Evolutionary conservation across 2,797 vertebrate genomes (phyloP).

Genomic region (Sebastes diaconus): DNA sequence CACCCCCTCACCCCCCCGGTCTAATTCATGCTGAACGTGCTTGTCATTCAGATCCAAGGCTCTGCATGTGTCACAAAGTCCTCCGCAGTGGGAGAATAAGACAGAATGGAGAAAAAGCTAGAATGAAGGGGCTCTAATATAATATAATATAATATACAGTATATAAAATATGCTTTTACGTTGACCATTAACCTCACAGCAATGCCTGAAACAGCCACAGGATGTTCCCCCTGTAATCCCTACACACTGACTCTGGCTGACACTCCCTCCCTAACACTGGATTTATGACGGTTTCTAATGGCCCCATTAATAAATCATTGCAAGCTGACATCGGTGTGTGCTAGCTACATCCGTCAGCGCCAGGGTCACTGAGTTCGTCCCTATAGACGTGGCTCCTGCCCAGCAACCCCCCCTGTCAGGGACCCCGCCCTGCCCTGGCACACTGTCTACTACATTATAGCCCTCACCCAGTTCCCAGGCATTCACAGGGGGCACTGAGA

Average conservation of each 20-base stretch:
- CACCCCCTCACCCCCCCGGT: background rate
- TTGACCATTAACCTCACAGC: background rate
- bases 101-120: background rate
- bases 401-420: constrained; percentile 24
- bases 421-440: constrained; percentile 37
- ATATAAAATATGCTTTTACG: background rate
- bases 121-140: background rate
- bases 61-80: constrained; percentile 50
- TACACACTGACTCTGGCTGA: constrained; percentile 18
- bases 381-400: constrained; percentile 21
- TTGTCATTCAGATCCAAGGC: constrained; percentile 56
- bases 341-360: constrained; percentile 21
- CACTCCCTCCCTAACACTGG: constrained; percentile 10
- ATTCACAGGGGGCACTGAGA: constrained; percentile 4
- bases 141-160: background rate
- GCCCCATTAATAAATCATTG: constrained; percentile 70
- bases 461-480: constrained; percentile 54
- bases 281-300: constrained; percentile 58
- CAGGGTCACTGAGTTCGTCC: constrained; percentile 53
- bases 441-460: constrained; percentile 8
- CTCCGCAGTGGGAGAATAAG: constrained; percentile 33
- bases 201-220: background rate
- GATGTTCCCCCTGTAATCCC: background rate
- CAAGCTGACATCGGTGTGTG: constrained; percentile 36
- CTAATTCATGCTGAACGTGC: constrained; percentile 44